phyloP scores from a whole-genome alignment of 2,797 vertebrate genomes.

The Cirrhinus mrigala region DNA sequence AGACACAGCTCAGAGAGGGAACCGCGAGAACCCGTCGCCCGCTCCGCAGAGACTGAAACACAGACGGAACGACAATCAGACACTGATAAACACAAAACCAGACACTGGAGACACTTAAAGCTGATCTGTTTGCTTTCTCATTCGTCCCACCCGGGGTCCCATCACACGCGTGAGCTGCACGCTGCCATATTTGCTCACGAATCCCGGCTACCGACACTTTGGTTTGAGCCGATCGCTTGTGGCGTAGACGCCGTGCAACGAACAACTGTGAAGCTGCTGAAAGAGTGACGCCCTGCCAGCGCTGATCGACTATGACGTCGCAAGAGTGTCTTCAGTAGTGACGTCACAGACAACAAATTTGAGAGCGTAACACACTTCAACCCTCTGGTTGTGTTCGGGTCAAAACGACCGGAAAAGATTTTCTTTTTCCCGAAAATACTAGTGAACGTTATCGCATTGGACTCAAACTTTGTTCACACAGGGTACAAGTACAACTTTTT shows the following conservation, averaged over 20 bases:
- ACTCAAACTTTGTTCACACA: too few relatives aligned
- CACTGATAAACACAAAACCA: neutral
- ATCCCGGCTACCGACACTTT: neutral
- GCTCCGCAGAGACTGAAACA: conserved; percentile 62
- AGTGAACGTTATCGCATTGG: too few relatives aligned
- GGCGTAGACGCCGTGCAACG: neutral
- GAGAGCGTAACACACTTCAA: neutral
- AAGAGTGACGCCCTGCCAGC: neutral
- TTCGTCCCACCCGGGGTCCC: neutral
- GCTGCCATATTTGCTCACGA: neutral
- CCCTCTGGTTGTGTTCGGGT: too few relatives aligned
- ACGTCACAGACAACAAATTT: neutral
- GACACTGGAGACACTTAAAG: neutral
- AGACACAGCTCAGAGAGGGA: conserved; percentile 70
- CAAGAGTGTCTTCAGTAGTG: neutral
- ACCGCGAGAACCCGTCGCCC: neutral
- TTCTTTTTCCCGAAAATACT: too few relatives aligned
- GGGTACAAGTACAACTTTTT: too few relatives aligned
- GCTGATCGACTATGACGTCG: neutral
- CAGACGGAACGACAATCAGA: neutral
- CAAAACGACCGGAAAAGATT: too few relatives aligned
- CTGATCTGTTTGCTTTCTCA: neutral
- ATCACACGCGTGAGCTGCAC: neutral
- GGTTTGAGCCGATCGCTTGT: neutral
- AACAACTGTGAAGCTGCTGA: neutral